Evolutionary conservation across 37 sponge, comb jelly and placozoan species (phyloP).

Genomic region (Cladorhizidae sp.): DNA sequence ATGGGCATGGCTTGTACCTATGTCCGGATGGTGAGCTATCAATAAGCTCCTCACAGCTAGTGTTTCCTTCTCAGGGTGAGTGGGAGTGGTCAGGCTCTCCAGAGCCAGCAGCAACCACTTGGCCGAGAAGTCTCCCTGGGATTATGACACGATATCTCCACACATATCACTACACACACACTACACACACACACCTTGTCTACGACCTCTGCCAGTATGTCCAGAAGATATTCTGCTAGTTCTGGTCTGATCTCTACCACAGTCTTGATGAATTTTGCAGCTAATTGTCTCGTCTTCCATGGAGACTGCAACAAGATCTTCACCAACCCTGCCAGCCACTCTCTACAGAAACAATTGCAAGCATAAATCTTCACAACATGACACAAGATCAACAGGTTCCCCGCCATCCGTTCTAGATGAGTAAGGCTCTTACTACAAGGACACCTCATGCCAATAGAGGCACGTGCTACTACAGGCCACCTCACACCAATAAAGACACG

Average conservation of each 20-base stretch:
- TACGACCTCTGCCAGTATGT: background rate
- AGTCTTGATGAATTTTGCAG: constrained; percentile 12
- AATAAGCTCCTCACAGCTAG: constrained; percentile 45
- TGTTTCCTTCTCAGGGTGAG: constrained; percentile 23
- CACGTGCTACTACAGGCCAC: background rate
- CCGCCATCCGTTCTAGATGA: too few species aligned
- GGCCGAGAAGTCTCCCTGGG: constrained; percentile 18
- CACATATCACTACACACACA: constrained; percentile 1
- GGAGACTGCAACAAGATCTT: background rate
- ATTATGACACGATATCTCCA: background rate
- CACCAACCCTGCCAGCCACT: constrained; percentile 47
- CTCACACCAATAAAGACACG: background rate
- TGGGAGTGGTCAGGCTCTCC: constrained; percentile 34
- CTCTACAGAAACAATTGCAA: constrained; percentile 12
- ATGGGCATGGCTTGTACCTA: constrained; percentile 36
- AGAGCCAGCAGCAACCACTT: constrained; percentile 22
- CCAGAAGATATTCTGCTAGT: constrained; percentile 1
- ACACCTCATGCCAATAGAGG: too few species aligned
- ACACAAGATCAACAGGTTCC: too few species aligned
- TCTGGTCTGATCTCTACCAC: background rate
- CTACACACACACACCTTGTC: constrained; percentile 12
- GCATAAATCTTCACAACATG: too few species aligned
- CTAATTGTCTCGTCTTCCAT: constrained; percentile 28
- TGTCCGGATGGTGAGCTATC: constrained; percentile 48
- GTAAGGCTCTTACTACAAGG: too few species aligned